phyloP scores from a whole-genome alignment of 2,888 invertebrate genomes.

The Tipula vernalis region DNA sequence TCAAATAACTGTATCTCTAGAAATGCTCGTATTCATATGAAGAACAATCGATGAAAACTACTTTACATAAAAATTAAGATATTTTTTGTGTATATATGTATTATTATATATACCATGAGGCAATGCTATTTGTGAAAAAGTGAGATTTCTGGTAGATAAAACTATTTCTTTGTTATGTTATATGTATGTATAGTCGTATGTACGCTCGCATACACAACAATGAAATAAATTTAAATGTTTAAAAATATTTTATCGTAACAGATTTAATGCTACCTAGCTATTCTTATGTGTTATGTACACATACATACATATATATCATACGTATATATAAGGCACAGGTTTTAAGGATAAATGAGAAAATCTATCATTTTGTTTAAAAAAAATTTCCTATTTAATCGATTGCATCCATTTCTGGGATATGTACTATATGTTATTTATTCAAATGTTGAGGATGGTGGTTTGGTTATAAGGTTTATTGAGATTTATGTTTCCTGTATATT shows the following conservation, averaged over 20 bases:
- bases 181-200: too few relatives aligned
- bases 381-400: neutral
- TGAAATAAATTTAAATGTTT: slow-evolving; percentile 1
- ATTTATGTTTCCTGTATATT: too few relatives aligned
- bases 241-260: neutral
- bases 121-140: neutral
- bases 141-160: neutral
- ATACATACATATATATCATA: neutral
- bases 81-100: neutral
- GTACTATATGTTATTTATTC: too few relatives aligned
- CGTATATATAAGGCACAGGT: neutral
- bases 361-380: neutral
- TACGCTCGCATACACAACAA: neutral
- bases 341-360: neutral
- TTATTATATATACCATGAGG: too few relatives aligned
- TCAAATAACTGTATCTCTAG: neutral
- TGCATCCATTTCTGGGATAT: too few relatives aligned
- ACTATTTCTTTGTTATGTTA: neutral
- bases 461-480: too few relatives aligned
- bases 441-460: too few relatives aligned
- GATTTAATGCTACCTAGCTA: neutral
- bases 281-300: neutral
- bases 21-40: neutral
- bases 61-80: neutral
- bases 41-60: neutral